Evolutionary conservation across 2,113 vertebrate species (phyloP).

Genomic region (Arizona elegans): DNA sequence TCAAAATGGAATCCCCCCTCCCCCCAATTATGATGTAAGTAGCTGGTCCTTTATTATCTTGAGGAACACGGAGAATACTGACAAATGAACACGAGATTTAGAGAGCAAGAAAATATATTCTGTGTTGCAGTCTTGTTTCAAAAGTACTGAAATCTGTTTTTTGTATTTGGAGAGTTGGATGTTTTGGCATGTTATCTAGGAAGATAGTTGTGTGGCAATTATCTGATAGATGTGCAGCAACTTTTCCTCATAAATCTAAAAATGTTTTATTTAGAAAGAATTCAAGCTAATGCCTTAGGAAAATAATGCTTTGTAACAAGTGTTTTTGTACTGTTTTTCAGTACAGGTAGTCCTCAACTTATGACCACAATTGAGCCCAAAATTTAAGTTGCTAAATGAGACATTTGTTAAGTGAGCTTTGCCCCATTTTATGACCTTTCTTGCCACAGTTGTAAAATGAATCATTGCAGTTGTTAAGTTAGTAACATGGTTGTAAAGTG

Average conservation of each 20-base stretch:
- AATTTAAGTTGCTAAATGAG: not conserved
- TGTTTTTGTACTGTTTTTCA: not conserved
- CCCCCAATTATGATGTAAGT: not conserved
- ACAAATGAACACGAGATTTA: not conserved
- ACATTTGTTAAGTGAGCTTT: not conserved
- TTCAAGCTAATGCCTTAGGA: not conserved
- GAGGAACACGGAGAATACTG: not conserved
- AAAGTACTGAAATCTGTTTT: not conserved
- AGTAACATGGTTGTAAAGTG: not conserved
- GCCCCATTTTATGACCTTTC: not conserved
- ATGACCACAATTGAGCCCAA: not conserved
- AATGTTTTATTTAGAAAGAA: not conserved
- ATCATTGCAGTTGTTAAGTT: not conserved
- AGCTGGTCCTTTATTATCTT: not conserved
- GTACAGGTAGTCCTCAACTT: not conserved
- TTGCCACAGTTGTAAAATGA: not conserved
- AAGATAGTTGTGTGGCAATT: not conserved
- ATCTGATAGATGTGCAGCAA: not conserved
- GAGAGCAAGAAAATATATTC: not conserved
- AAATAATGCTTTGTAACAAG: not conserved
- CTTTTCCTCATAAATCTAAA: not conserved
- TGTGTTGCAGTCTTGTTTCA: not conserved
- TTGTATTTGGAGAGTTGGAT: not conserved
- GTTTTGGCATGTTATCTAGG: not conserved
- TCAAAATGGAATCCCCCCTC: not conserved